Base-by-base conservation (phyloP, 2,113 vertebrate species). In the Cygnus buccinator region DNA sequence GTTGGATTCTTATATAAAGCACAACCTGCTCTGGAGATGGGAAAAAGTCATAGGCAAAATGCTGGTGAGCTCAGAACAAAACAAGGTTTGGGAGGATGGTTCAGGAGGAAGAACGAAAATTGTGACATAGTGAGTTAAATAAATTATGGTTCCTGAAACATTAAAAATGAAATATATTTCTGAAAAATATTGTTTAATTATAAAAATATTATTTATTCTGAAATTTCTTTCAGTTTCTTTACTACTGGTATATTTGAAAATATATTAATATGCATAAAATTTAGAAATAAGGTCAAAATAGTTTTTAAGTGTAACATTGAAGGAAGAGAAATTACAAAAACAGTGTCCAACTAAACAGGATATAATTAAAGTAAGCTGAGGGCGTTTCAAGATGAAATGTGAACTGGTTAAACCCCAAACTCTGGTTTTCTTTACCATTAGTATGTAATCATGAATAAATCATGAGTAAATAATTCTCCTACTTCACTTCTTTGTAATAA, bases 161-260 rank as follows among this genome's bases (percentile, higher is more conserved):
- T 17, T 2, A 25, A 58, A 86, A 86, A 23, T 6, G 0, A 14
- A 50, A 79, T 3, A 0, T 14, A 22, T 58, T 59, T 83, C n/a
- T 76, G 6, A 83, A 83, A 89, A 35, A 1, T 28, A 10, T 58
- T 39, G 2, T 10, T 48, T 71, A 43, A 22, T 59, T 83, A 66
- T 28, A 39, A 71, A 71, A 12, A 33, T 1, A 33, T 55, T 12
- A 82, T 80, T 84, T 44, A n/a, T 77, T 80, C 15, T 73, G 23
- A 44, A 39, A 39, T 55, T 84, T 61, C 21, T 59, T 84, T 65
- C 21, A 50, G 29, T 55, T 65, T 35, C 10, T 57, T 73, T 65
- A 18, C 68, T 84, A 23, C 2, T 68, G 6, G 4, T 25, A 41
- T 80, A 63, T 55, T 80, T 68, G 26, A 76, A 86, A 79, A 79